Base-by-base conservation (phyloP, 37 sponge, comb jelly and placozoan species). In the Oscarella lobularis region DNA sequence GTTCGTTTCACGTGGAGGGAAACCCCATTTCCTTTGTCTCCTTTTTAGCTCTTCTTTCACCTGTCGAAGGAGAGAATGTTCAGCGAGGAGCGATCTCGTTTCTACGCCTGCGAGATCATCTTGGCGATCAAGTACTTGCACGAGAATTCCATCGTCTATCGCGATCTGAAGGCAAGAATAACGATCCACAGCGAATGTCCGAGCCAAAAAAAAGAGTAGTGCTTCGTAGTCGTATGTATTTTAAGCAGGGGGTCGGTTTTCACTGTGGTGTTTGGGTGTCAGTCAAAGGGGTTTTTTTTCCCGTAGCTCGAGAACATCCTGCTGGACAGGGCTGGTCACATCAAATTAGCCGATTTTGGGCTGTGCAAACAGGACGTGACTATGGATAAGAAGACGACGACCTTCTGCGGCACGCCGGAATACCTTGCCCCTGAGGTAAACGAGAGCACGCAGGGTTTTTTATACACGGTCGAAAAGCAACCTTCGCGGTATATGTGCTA, bases 351-450 rank as follows among this genome's bases (percentile, higher is more conserved):
- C n/a, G n/a, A n/a, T n/a, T n/a, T n/a, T n/a, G n/a, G n/a, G 6
- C 84, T 96, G 31, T 96, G 97, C 65, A 96, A 96, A 70, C 90
- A 96, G 66, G 91, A 96, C 80, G 88, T 96, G 6, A 75, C 84
- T 2, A 92, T 77, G 41, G 97, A 93, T n/a, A n/a, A n/a, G n/a
- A n/a, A n/a, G n/a, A n/a, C n/a, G n/a, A n/a, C n/a, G n/a, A n/a
- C n/a, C 3, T 95, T 95, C 83, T 95, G 96, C 81, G 96, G 96
- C 30, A 86, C 84, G 66, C 91, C 97, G 33, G 97, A 96, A 73
- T 96, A 96, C 83, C 82, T 96, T 35, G 97, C 97, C 20, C 97
- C 97, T 35, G 97, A 96, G 84, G 92, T 95, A 29, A 70, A 78
- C n/a, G n/a, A n/a, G n/a, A n/a, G n/a, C n/a, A n/a, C n/a, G n/a